Conservation (phyloP, 2,113 vertebrate species). For the Ptychochromis oligacanthus region DNA sequence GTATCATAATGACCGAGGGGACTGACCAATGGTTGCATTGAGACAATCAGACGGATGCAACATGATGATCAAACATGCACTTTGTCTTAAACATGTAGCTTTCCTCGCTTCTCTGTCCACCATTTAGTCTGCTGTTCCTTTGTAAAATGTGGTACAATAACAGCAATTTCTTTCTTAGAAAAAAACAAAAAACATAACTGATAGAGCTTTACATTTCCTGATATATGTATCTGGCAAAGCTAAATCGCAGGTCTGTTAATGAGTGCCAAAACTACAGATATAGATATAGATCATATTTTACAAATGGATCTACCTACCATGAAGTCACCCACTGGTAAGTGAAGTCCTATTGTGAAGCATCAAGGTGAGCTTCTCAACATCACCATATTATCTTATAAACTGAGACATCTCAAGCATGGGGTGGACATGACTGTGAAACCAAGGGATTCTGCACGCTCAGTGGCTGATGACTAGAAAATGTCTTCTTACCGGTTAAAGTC, state of each 20-base stretch:
- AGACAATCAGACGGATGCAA: background rate
- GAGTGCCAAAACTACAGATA: background rate
- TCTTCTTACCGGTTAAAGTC: background rate
- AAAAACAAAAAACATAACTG: background rate
- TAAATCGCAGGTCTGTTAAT: fast-evolving
- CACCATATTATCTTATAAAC: background rate
- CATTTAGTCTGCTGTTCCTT: background rate
- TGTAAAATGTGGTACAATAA: background rate
- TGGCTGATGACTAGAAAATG: background rate
- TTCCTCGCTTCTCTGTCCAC: background rate
- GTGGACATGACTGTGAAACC: background rate
- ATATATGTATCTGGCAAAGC: background rate
- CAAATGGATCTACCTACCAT: background rate
- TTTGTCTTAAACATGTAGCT: background rate
- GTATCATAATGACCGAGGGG: background rate
- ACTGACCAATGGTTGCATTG: background rate
- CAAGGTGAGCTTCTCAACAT: background rate
- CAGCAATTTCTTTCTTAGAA: background rate
- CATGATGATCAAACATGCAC: background rate
- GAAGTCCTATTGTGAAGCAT: background rate
- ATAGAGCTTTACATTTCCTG: background rate
- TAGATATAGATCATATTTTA: background rate
- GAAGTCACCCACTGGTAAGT: background rate
- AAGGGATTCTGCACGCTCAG: background rate
- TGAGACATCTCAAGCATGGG: fast-evolving